Percentiles rank a stretch among this genome's conserved stretches.
phyloP scores from a whole-genome alignment of 2,888 invertebrate genomes.

The Drosophila gaucha region DNA sequence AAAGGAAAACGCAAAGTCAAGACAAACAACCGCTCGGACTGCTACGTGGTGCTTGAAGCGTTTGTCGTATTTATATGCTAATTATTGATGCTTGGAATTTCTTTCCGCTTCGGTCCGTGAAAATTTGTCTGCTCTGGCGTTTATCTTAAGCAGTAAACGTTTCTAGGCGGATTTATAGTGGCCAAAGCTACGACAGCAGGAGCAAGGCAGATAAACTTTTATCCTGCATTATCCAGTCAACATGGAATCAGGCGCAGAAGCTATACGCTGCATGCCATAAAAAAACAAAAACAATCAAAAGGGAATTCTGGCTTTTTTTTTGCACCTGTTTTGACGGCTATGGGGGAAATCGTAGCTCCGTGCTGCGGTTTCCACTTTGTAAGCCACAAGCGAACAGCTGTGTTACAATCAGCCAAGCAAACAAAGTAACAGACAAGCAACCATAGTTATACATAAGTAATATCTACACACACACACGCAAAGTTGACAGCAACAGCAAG shows the following conservation, averaged over 20 bases:
- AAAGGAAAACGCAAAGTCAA: slow-evolving; percentile 30
- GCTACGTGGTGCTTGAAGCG: slow-evolving; percentile 56
- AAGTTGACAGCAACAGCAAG: slow-evolving; percentile 29
- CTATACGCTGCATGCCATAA: slow-evolving; percentile 30
- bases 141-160: slow-evolving; percentile 66
- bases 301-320: slow-evolving; percentile 52
- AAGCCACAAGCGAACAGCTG: slow-evolving; percentile 59
- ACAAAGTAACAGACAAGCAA: slow-evolving; percentile 32
- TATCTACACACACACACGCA: slow-evolving; percentile 13
- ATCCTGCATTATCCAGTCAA: slow-evolving; percentile 51
- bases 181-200: slow-evolving; percentile 26
- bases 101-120: slow-evolving; percentile 49
- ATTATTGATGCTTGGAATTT: slow-evolving; percentile 74
- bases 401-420: slow-evolving; percentile 54
- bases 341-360: slow-evolving; percentile 21
- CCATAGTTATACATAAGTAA: slow-evolving; percentile 33
- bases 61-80: slow-evolving; percentile 78
- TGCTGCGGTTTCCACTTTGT: slow-evolving; percentile 44
- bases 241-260: slow-evolving; percentile 29
- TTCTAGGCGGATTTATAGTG: slow-evolving; percentile 59
- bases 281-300: slow-evolving; percentile 6
- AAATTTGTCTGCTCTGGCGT: slow-evolving; percentile 73
- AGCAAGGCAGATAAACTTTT: slow-evolving; percentile 24
- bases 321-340: slow-evolving; percentile 52
- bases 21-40: slow-evolving; percentile 50